Conservation (phyloP, 2,113 vertebrate genomes). For the Corvus cornix region DNA sequence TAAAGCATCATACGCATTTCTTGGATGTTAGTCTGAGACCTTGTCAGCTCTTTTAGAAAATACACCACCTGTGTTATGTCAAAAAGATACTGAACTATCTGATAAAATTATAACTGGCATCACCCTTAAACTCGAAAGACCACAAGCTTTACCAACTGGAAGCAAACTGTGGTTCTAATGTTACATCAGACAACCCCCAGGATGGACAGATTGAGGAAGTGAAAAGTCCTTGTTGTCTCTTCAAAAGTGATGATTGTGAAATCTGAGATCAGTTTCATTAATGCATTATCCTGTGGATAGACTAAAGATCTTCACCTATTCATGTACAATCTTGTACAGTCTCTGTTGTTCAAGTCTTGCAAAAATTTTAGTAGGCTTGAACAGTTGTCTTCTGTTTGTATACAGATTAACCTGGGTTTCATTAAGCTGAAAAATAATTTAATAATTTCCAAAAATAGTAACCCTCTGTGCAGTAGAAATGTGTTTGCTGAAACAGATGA, state of each 20-base stretch:
- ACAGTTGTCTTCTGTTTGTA: not conserved
- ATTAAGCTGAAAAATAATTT: not conserved
- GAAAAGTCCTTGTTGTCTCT: not conserved
- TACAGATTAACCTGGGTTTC: not conserved
- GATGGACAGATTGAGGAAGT: not conserved
- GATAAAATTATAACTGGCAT: not conserved
- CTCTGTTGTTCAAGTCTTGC: not conserved
- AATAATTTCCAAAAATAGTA: not conserved
- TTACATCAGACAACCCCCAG: not conserved
- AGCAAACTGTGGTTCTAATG: not conserved
- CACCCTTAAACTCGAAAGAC: not conserved
- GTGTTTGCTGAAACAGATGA: not conserved
- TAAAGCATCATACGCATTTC: not conserved
- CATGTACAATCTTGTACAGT: not conserved
- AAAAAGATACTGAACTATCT: not conserved
- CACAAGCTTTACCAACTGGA: not conserved
- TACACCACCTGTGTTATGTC: not conserved
- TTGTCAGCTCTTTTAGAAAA: not conserved
- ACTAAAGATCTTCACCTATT: not conserved
- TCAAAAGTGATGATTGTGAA: not conserved
- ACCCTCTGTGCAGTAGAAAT: not conserved
- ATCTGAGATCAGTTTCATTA: not conserved
- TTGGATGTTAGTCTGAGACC: not conserved
- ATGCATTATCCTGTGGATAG: not conserved
- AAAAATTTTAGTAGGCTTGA: not conserved